Base-by-base conservation (phyloP, 2,113 vertebrate genomes). In the Chascanopsetta lugubris region DNA sequence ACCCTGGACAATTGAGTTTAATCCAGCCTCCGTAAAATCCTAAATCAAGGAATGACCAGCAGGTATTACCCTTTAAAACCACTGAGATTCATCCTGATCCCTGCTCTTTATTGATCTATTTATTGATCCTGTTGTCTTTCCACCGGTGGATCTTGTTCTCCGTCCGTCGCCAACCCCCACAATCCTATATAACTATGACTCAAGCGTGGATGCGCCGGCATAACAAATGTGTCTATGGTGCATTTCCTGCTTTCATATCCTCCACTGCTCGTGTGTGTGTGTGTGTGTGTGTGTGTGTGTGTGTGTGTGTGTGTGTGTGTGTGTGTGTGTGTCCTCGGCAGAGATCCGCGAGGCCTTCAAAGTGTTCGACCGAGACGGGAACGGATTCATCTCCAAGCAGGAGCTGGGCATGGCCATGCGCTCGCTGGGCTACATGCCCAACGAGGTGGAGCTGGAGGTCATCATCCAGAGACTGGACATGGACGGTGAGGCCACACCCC, bases 381-480 rank as follows among this genome's bases (percentile, higher is more conserved):
- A 98, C 0, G 96, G 95, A n/a, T 97, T 97, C 93, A 98, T 98
- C 90, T 98, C 96, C 43, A 98, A 98, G 91, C 96, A 98, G 90
- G 96, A 98, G 86, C 93, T 98, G 88, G 96, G 95, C 51, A 97
- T 94, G 0, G 95, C 96, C 85, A 98, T 98, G 96, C 93, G 96
- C 36, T 98, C 96, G 3, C 88, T 98, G 82, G 96, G 96, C 24
- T 98, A 98, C 91, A 98, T 98, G 96, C 96, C 96, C 80, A 98
- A 98, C 0, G 96, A 98, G 84, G 96, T 97, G 86, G 96, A 98
- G 89, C 90, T 97, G 67, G 96, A 98, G 43, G 95, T 97, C 69
- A 98, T 98, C 88, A 98, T 98, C 85, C 95, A 98, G 88, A 92
- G 95, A 71, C 93, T 98, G 62, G 96, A 98, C 91, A 98, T 97